A percentile compares a stretch with the other conserved stretches of the same genome.
Conservation (phyloP, 2,113 vertebrate species). For the Cyprinodon brontotheroides region DNA sequence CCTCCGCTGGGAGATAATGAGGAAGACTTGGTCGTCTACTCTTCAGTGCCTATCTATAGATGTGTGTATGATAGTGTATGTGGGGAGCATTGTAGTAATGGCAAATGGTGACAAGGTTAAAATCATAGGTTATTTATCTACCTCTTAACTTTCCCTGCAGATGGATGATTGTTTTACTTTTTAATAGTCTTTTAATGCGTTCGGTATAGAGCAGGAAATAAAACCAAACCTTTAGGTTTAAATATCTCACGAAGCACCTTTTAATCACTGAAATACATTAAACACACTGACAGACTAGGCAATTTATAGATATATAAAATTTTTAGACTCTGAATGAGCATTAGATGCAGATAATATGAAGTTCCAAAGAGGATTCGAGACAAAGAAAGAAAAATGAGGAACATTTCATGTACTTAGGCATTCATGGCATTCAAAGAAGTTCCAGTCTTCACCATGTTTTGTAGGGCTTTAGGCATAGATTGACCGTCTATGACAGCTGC, state of each 20-base stretch:
- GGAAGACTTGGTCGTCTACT: constrained; percentile 27
- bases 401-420: not conserved
- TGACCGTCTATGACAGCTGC: not conserved
- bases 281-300: no score
- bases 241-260: no score
- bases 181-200: not conserved
- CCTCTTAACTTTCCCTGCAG: not conserved
- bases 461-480: not conserved
- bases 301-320: no score
- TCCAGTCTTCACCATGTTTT: not conserved
- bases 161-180: not conserved
- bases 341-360: constrained; percentile 24
- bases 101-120: constrained; percentile 31
- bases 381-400: no score
- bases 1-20: constrained; percentile 71
- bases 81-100: not conserved
- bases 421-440: not conserved
- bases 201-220: no score
- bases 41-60: constrained; percentile 19
- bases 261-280: no score
- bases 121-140: constrained; percentile 4
- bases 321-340: not conserved
- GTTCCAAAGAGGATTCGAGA: no score
- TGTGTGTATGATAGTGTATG: not conserved
- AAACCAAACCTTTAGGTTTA: no score